Conservation (phyloP, 2,888 invertebrate species). For the Protula sp. region DNA sequence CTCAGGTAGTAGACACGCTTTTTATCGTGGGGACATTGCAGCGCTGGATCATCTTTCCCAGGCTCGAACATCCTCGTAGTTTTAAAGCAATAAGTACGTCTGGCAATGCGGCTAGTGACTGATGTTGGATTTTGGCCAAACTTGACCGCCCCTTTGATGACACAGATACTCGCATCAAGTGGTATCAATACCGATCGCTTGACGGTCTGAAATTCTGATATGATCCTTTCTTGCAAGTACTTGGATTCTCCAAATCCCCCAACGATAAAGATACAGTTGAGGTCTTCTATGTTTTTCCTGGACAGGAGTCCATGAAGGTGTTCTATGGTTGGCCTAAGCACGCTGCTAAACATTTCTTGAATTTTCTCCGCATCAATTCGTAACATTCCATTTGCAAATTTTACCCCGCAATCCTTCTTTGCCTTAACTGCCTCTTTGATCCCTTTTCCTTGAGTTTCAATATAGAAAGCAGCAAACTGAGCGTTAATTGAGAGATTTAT, state of each 20-base stretch:
- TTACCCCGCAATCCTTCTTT: too few species aligned
- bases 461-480: too few species aligned
- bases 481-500: too few species aligned
- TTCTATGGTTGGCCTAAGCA: neutral
- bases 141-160: neutral
- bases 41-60: neutral
- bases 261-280: neutral
- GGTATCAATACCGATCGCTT: neutral
- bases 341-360: too few species aligned
- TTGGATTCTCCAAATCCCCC: neutral
- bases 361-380: too few species aligned
- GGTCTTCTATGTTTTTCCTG: neutral
- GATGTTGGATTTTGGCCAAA: neutral
- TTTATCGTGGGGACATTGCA: too few species aligned
- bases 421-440: too few species aligned
- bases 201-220: neutral
- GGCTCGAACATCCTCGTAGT: neutral
- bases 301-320: neutral
- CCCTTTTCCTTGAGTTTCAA: too few species aligned
- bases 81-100: neutral
- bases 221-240: neutral
- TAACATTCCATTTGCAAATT: too few species aligned
- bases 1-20: neutral
- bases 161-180: neutral
- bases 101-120: neutral